These are phyloP conservation scores for Tragelaphus strepsiceros DNA, from an alignment of 2,113 vertebrate genomes.

Conservation along the genomic window DNA sequence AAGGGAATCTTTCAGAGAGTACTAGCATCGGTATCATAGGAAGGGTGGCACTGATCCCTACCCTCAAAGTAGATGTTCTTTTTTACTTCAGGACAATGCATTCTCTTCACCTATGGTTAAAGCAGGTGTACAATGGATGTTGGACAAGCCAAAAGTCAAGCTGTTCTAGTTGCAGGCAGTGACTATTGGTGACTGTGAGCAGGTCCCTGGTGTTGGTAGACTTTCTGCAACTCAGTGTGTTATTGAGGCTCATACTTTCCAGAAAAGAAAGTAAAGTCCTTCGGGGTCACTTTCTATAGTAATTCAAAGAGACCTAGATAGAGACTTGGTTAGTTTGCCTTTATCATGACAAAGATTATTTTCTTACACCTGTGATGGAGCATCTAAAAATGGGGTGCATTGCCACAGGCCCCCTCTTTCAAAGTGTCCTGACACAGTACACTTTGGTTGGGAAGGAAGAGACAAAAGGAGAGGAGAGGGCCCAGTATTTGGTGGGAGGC, in stretches of 20 bases:
- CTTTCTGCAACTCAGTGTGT: rapidly evolving
- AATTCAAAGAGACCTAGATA: background rate
- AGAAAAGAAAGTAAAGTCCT: background rate
- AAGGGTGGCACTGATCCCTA: background rate
- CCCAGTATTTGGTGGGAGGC: background rate
- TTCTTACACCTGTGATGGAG: background rate
- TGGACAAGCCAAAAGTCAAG: background rate
- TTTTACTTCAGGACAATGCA: background rate
- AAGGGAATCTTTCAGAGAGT: background rate
- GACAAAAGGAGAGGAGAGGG: background rate
- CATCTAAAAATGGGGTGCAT: background rate
- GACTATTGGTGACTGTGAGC: background rate
- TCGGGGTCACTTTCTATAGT: background rate
- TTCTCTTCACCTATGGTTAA: background rate
- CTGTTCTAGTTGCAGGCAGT: background rate
- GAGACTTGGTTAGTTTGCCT: background rate
- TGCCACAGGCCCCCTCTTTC: background rate
- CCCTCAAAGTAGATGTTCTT: background rate
- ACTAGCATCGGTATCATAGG: background rate
- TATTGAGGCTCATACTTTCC: background rate
- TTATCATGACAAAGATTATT: background rate
- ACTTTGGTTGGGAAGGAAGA: background rate
- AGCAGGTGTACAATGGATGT: background rate
- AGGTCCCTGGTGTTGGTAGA: background rate
- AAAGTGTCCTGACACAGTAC: background rate